phyloP scores from a whole-genome alignment of 2,797 vertebrate species.

The Tragelaphus eurycerus region DNA sequence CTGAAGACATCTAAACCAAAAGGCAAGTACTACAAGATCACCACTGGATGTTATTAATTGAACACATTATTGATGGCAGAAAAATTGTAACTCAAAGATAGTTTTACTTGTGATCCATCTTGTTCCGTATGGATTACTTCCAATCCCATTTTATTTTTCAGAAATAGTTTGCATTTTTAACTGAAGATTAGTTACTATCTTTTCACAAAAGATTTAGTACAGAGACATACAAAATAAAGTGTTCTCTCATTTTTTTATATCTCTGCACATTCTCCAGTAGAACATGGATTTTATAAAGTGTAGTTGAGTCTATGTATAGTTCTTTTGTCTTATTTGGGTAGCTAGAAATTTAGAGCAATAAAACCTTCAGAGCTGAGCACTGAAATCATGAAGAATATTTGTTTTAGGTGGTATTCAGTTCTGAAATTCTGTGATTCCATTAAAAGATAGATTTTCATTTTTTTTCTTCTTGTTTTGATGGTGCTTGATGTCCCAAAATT shows the following conservation, averaged over 20 bases:
- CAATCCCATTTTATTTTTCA: not conserved
- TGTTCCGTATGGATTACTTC: not conserved
- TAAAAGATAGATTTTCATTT: not conserved
- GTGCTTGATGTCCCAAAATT: not conserved
- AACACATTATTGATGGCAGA: not conserved
- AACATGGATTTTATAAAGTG: not conserved
- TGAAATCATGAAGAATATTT: not conserved
- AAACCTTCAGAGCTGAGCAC: not conserved
- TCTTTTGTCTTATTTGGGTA: not conserved
- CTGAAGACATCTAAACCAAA: slow-evolving; percentile 92
- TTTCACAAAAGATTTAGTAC: slow-evolving; percentile 3
- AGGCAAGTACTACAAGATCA: slow-evolving; percentile 84
- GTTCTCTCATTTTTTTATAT: not conserved
- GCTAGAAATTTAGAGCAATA: not conserved
- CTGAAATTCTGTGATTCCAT: slow-evolving; percentile 14
- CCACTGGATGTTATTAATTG: not conserved
- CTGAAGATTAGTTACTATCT: not conserved
- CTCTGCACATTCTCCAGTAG: not conserved
- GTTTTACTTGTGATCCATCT: not conserved
- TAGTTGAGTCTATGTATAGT: not conserved
- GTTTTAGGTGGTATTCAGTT: not conserved
- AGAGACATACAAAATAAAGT: not conserved
- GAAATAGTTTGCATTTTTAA: not conserved
- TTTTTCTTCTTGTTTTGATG: not conserved
- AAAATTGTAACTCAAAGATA: not conserved